phyloP scores from a whole-genome alignment of 2,888 invertebrate species.

The Hyposoter didymator region DNA sequence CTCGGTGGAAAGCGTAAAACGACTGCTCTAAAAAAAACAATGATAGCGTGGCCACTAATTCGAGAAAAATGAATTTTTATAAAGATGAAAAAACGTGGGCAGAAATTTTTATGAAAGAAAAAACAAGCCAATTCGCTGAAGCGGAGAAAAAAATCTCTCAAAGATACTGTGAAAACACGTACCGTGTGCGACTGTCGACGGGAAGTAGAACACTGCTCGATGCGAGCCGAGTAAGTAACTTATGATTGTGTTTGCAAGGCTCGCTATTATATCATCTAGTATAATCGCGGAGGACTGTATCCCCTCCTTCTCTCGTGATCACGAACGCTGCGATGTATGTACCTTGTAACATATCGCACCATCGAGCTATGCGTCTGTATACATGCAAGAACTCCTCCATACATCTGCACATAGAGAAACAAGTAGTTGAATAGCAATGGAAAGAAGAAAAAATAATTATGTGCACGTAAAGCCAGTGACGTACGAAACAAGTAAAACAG shows the following conservation, averaged over 20 bases:
- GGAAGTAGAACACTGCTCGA: conserved; percentile 39
- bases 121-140: background rate
- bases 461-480: background rate
- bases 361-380: background rate
- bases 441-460: background rate
- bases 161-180: conserved; percentile 18
- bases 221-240: conserved; percentile 24
- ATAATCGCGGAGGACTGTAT: background rate
- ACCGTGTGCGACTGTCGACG: conserved; percentile 23
- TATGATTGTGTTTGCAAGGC: conserved; percentile 24
- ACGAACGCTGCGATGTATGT: background rate
- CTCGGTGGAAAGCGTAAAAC: background rate
- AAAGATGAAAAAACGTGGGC: background rate
- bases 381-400: background rate
- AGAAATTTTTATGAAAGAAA: background rate
- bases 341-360: background rate
- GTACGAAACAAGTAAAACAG: too few relatives aligned
- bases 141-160: background rate
- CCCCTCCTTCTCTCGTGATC: background rate
- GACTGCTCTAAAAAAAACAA: background rate
- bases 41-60: background rate
- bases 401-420: background rate
- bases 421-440: background rate
- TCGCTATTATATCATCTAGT: conserved; percentile 45
- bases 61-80: background rate